These are phyloP conservation scores for Psilopogon haemacephalus DNA, from an alignment of 2,113 vertebrate genomes.

Conservation along the genomic window DNA sequence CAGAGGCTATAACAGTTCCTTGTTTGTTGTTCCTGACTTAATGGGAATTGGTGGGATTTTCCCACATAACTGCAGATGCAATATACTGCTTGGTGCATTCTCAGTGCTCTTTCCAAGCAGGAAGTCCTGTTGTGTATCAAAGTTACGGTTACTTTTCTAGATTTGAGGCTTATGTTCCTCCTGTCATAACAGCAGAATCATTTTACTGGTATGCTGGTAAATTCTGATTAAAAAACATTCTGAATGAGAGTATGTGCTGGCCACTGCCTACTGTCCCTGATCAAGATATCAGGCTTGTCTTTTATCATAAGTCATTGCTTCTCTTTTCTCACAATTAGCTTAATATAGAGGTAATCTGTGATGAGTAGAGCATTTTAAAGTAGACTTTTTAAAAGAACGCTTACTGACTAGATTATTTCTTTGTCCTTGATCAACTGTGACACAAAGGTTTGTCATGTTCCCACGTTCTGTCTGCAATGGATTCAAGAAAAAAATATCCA, in stretches of 20 bases:
- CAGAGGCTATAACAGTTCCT: background rate
- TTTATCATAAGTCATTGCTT: background rate
- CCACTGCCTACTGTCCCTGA: background rate
- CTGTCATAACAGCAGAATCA: background rate
- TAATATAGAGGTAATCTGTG: background rate
- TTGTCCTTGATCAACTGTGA: background rate
- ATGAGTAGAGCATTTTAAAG: background rate
- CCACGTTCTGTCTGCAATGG: background rate
- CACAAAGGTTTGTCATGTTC: background rate
- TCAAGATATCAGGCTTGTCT: background rate
- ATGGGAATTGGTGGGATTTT: background rate
- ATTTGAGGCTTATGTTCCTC: background rate
- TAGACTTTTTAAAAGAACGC: background rate
- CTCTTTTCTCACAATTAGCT: background rate
- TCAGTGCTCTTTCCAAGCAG: background rate
- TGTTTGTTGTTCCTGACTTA: background rate
- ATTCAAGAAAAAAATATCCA: background rate
- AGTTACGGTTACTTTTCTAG: background rate
- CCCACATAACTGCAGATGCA: background rate
- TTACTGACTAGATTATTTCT: background rate
- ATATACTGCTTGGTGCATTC: background rate
- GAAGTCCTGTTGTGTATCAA: background rate
- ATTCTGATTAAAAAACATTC: background rate
- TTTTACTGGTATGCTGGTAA: background rate
- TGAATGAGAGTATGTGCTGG: background rate